phyloP scores from a whole-genome alignment of 2,888 invertebrate species.

The Idaea straminata region DNA sequence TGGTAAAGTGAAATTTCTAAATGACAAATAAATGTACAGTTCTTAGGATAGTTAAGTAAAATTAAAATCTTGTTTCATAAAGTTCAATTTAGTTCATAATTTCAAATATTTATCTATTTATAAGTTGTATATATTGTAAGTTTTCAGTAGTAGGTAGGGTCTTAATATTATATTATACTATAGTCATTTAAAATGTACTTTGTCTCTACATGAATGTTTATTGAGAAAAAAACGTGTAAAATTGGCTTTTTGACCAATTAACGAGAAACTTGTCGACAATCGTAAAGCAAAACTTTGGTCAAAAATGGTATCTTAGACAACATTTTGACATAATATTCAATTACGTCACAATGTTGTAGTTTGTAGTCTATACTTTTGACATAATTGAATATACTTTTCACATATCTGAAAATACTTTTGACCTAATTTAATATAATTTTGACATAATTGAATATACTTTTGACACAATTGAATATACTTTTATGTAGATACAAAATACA shows the following conservation, averaged over 20 bases:
- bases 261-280: too few species aligned
- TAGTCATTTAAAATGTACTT: background rate
- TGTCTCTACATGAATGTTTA: background rate
- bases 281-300: too few species aligned
- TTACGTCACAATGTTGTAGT: too few species aligned
- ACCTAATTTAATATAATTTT: too few species aligned
- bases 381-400: too few species aligned
- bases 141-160: background rate
- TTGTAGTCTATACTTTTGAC: too few species aligned
- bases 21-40: conserved; percentile 69
- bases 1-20: conserved; percentile 74
- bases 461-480: background rate
- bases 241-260: background rate
- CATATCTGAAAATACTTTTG: too few species aligned
- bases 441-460: too few species aligned
- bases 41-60: conserved; percentile 39
- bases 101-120: conserved; percentile 9
- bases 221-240: background rate
- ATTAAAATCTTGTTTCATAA: conserved; percentile 6
- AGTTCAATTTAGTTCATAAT: conserved; percentile 3
- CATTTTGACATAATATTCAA: too few species aligned
- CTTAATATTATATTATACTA: background rate
- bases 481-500: background rate
- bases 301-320: too few species aligned
- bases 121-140: background rate